Conservation (phyloP, 1,140 invertebrate species). For the Euura lappo region DNA sequence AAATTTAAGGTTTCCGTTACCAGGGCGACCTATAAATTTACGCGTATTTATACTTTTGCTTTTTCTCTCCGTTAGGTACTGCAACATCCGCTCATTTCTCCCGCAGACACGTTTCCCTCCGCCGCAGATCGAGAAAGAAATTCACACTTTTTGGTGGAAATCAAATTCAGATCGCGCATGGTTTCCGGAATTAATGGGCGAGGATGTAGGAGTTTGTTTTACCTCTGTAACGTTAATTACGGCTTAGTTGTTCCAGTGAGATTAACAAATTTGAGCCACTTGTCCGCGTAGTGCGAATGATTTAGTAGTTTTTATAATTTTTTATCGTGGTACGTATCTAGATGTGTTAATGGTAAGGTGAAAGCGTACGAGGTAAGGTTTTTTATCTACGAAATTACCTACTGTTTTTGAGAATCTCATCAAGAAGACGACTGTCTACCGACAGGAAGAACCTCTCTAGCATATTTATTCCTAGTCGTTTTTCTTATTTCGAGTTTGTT, state of each 20-base stretch:
- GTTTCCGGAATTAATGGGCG: neutral
- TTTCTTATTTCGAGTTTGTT: neutral
- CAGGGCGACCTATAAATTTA: constrained; percentile 28
- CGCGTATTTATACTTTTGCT: constrained; percentile 10
- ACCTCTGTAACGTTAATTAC: constrained; percentile 1
- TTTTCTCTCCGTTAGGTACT: constrained; percentile 8
- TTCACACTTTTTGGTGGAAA: too few species aligned
- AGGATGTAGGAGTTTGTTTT: neutral
- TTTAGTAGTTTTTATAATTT: neutral
- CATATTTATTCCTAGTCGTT: neutral
- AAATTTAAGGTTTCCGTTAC: constrained; percentile 46
- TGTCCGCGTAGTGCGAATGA: neutral
- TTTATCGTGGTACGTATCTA: neutral
- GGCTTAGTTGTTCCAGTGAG: neutral
- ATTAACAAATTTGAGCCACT: constrained; percentile 7
- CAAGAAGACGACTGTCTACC: neutral
- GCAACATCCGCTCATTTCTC: too few species aligned
- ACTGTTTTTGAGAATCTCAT: neutral
- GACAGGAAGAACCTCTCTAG: neutral
- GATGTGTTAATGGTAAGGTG: neutral
- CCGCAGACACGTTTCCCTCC: too few species aligned
- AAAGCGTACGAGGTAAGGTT: neutral
- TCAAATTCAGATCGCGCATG: too few species aligned
- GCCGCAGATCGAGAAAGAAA: too few species aligned
- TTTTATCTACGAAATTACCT: neutral